Percentiles rank a stretch among this genome's conserved stretches.
phyloP scores from a whole-genome alignment of 2,797 vertebrate species.

The Crax fasciolata region DNA sequence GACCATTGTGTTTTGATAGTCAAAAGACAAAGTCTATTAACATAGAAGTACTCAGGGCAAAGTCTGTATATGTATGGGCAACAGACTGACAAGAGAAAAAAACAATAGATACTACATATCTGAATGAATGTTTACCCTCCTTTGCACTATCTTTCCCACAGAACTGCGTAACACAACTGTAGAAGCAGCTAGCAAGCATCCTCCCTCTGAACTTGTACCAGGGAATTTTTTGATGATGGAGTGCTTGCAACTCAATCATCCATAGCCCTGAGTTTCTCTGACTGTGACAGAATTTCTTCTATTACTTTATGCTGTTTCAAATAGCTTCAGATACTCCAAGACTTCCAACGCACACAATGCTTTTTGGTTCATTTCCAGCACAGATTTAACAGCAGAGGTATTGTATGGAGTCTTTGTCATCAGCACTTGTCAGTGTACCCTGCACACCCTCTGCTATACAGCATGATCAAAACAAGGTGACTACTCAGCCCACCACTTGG shows the following conservation, averaged over 20 bases:
- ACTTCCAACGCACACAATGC: neutral
- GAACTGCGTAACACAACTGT: neutral
- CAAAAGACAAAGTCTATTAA: neutral
- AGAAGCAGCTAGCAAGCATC: neutral
- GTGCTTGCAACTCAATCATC: constrained; percentile 68
- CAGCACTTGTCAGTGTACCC: neutral
- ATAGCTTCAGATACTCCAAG: neutral
- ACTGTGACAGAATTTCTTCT: constrained; percentile 4
- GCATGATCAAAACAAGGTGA: neutral
- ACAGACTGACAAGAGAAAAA: neutral
- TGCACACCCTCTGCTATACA: neutral
- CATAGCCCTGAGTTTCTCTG: constrained; percentile 26
- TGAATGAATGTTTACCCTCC: neutral
- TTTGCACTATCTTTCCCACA: neutral
- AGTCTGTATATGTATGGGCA: neutral
- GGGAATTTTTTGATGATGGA: neutral
- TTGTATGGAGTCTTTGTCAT: neutral
- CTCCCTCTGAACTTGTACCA: neutral
- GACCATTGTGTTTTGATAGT: neutral
- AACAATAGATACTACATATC: neutral
- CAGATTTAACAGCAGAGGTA: neutral
- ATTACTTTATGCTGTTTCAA: constrained; percentile 26
- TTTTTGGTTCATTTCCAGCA: constrained; percentile 19
- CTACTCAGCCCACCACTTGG: neutral
- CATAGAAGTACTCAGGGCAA: neutral